phyloP scores from a whole-genome alignment of 2,113 vertebrate genomes.

The Psilopogon haemacephalus region DNA sequence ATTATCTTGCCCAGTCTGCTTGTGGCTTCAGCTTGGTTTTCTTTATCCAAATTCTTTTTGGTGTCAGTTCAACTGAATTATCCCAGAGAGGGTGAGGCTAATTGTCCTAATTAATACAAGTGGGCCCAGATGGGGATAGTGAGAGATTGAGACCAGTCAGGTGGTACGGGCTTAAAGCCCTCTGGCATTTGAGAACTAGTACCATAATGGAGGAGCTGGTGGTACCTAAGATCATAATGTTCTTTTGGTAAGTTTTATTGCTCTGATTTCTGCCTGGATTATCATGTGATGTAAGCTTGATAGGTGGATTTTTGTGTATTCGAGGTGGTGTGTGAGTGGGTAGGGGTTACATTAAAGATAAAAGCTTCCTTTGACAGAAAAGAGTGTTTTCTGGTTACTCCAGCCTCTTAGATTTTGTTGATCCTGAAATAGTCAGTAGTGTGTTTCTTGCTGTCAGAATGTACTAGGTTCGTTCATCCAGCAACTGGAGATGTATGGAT shows the following conservation, averaged over 20 bases:
- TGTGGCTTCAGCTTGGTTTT: background rate
- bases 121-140: background rate
- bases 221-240: accelerated
- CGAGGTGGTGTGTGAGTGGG: background rate
- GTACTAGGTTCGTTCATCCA: background rate
- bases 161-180: background rate
- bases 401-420: background rate
- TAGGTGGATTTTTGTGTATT: background rate
- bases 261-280: background rate
- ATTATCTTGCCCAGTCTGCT: background rate
- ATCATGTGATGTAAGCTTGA: background rate
- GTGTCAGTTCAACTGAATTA: background rate
- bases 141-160: background rate
- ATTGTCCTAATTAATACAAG: slow-evolving; percentile 11
- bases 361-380: background rate
- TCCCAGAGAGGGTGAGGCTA: background rate
- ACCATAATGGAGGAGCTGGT: background rate
- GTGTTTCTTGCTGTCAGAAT: background rate
- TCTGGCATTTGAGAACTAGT: background rate
- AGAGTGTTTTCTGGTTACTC: background rate
- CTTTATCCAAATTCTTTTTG: background rate
- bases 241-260: background rate
- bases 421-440: background rate
- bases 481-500: background rate
- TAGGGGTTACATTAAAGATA: accelerated